Percentiles rank a stretch among this genome's conserved stretches.
These are phyloP conservation scores for Bombus turneri DNA, from an alignment of 1,140 invertebrate genomes.

Conservation along the genomic window DNA sequence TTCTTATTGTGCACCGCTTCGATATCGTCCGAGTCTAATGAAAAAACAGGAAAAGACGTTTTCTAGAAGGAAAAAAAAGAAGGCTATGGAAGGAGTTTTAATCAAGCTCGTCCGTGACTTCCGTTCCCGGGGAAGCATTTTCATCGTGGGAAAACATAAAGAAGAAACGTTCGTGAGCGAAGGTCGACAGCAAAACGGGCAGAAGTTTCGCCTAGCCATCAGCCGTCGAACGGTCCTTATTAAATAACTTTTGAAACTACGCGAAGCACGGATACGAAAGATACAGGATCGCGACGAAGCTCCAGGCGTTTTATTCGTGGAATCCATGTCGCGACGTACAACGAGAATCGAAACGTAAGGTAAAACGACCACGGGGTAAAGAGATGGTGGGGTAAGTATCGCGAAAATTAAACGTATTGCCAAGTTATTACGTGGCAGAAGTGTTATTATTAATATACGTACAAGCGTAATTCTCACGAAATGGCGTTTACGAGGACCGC, in stretches of 20 bases:
- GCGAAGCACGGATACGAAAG: not conserved
- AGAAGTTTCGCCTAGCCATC: conserved; percentile 17
- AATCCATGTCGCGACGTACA: not conserved
- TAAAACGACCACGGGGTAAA: not conserved
- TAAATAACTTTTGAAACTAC: conserved; percentile 42
- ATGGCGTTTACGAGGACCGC: not conserved
- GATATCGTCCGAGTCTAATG: not conserved
- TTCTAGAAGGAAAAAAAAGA: not conserved
- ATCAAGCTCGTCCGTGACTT: not conserved
- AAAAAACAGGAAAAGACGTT: not conserved
- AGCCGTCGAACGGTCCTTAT: conserved; percentile 23
- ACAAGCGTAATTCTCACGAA: not conserved
- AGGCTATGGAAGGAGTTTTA: conserved; percentile 6
- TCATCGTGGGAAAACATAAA: not conserved
- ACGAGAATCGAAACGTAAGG: not conserved
- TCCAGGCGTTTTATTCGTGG: not conserved
- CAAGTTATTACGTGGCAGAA: not conserved
- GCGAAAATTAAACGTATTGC: not conserved
- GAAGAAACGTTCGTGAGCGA: not conserved
- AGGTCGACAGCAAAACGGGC: not conserved
- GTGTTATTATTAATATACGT: not conserved
- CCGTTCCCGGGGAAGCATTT: not conserved
- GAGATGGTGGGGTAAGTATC: fast-evolving
- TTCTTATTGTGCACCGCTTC: not conserved
- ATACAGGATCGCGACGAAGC: not conserved